These are phyloP conservation scores for Plebejus argus DNA, from an alignment of 2,888 invertebrate genomes.

Conservation along the genomic window DNA sequence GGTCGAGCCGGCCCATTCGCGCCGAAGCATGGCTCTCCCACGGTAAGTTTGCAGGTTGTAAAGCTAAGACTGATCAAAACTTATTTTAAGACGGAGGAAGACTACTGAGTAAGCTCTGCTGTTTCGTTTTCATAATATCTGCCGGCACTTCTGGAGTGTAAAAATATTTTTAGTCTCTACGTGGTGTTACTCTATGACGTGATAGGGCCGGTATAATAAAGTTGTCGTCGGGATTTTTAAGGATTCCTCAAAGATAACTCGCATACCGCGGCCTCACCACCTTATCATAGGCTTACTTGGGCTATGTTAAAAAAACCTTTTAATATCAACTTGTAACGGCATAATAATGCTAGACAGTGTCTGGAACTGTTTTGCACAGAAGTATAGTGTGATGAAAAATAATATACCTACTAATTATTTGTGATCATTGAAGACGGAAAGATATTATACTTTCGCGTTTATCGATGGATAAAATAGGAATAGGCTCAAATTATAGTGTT, in stretches of 20 bases:
- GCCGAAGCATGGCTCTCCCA: no score
- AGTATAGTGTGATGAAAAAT: not conserved
- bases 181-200: not conserved
- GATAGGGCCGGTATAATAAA: constrained; percentile 10
- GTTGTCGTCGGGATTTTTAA: constrained; percentile 27
- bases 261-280: constrained; percentile 11
- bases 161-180: not conserved
- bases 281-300: not conserved
- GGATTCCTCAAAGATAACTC: constrained; percentile 21
- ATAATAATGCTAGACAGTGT: not conserved
- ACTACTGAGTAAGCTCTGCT: no score
- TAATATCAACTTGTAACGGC: not conserved
- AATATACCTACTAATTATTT: no score
- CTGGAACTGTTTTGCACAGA: not conserved
- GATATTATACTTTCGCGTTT: no score
- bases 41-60: not conserved
- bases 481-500: no score
- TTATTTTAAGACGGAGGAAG: no score
- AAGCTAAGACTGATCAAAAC: no score
- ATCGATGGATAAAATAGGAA: no score
- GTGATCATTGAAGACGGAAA: no score
- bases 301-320: not conserved
- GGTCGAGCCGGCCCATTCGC: no score
- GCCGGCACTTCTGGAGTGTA: not conserved
- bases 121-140: no score